These are phyloP conservation scores for Crocallis elinguaria DNA, from an alignment of 2,888 invertebrate genomes.

Conservation along the genomic window DNA sequence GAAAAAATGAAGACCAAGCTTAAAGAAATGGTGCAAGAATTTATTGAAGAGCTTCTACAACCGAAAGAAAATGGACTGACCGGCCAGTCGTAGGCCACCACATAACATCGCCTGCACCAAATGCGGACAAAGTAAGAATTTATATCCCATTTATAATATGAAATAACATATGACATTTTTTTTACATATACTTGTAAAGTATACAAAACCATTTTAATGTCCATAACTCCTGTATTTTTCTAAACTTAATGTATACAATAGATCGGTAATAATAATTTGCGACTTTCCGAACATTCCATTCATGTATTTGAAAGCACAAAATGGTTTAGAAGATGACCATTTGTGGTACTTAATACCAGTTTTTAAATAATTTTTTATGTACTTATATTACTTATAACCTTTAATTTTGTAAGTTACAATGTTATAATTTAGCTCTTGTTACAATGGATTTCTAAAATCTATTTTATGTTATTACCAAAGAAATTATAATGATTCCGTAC, in stretches of 20 bases:
- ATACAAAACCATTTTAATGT: too few relatives aligned
- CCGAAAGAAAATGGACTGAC: constrained; percentile 86
- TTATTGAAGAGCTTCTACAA: constrained; percentile 92
- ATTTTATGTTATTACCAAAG: constrained; percentile 34
- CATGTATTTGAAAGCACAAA: too few relatives aligned
- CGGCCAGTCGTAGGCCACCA: not conserved
- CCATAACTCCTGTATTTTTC: too few relatives aligned
- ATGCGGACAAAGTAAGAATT: not conserved
- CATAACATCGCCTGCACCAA: not conserved
- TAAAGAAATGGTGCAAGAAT: constrained; percentile 89
- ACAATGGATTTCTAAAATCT: not conserved
- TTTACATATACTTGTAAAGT: too few relatives aligned
- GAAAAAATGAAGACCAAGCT: constrained; percentile 85
- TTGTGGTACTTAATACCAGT: too few relatives aligned
- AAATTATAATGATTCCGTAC: constrained; percentile 34
- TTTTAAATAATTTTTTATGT: not conserved
- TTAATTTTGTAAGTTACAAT: not conserved
- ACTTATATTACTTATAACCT: not conserved
- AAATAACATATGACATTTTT: too few relatives aligned
- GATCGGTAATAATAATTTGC: too few relatives aligned
- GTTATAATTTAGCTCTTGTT: not conserved
- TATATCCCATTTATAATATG: not conserved
- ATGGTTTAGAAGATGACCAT: too few relatives aligned
- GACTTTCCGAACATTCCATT: too few relatives aligned
- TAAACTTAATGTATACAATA: too few relatives aligned